Percentiles rank a stretch among this genome's conserved stretches.
phyloP scores from a whole-genome alignment of 2,888 invertebrate genomes.

The Erannis defoliaria region DNA sequence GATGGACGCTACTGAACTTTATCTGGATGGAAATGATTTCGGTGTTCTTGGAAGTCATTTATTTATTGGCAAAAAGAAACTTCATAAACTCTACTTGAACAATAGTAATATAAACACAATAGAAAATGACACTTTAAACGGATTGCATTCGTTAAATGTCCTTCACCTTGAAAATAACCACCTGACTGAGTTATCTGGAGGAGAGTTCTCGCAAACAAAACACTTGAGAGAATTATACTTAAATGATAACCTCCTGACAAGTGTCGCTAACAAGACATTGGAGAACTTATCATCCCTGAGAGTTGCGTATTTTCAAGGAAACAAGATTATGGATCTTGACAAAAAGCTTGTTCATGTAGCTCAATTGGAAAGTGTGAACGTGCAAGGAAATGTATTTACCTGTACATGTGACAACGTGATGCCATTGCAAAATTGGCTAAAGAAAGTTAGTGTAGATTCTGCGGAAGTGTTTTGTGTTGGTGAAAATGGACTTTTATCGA shows the following conservation, averaged over 20 bases:
- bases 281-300: constrained; percentile 90
- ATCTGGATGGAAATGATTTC: constrained; percentile 93
- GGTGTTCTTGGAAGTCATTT: constrained; percentile 91
- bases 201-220: constrained; percentile 92
- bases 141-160: constrained; percentile 90
- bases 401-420: constrained; percentile 91
- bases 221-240: constrained; percentile 92
- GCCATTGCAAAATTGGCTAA: constrained; percentile 89
- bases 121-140: constrained; percentile 93
- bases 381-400: constrained; percentile 92
- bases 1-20: constrained; percentile 95
- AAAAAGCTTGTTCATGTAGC: constrained; percentile 88
- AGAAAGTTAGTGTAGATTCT: constrained; percentile 88
- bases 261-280: constrained; percentile 91
- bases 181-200: constrained; percentile 90
- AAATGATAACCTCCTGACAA: constrained; percentile 91
- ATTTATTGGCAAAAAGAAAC: constrained; percentile 94
- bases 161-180: constrained; percentile 93
- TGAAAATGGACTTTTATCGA: constrained; percentile 76
- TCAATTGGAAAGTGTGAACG: constrained; percentile 88
- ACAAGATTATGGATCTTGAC: constrained; percentile 90
- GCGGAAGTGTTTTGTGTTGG: constrained; percentile 89
- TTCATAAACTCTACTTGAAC: constrained; percentile 92
- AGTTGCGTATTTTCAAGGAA: constrained; percentile 91
- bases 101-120: constrained; percentile 91